phyloP scores from a whole-genome alignment of 2,797 vertebrate genomes.

The Pogoniulus pusillus region DNA sequence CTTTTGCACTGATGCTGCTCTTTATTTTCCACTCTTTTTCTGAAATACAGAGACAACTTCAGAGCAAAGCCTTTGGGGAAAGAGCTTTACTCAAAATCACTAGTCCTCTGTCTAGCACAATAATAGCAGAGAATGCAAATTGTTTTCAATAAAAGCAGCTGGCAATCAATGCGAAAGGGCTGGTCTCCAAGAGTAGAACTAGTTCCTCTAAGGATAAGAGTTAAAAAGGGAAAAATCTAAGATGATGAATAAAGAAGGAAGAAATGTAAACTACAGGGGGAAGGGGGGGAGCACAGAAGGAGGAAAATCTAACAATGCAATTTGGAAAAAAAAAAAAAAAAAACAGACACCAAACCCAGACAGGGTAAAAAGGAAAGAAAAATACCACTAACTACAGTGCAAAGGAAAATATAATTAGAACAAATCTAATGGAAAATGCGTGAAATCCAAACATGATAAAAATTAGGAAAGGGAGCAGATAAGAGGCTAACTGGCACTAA shows the following conservation, averaged over 20 bases:
- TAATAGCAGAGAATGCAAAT: slow-evolving; percentile 71
- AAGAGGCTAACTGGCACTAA: background rate
- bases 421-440: background rate
- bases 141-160: slow-evolving; percentile 61
- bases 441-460: background rate
- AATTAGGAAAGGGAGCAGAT: background rate
- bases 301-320: background rate
- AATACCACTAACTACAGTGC: background rate
- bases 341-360: background rate
- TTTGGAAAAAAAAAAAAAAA: background rate
- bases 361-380: slow-evolving; percentile 4
- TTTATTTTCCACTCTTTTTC: slow-evolving; percentile 51
- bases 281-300: background rate
- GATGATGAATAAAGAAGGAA: slow-evolving; percentile 10
- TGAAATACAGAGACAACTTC: slow-evolving; percentile 55
- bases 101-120: slow-evolving; percentile 62
- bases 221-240: slow-evolving; percentile 44
- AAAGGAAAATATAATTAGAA: background rate
- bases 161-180: slow-evolving; percentile 62
- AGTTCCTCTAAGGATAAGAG: slow-evolving; percentile 49
- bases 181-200: slow-evolving; percentile 30
- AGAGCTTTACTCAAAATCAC: slow-evolving; percentile 66
- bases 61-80: slow-evolving; percentile 46
- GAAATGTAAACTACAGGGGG: slow-evolving; percentile 16
- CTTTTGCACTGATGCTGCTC: slow-evolving; percentile 43